phyloP scores from a whole-genome alignment of 2,113 vertebrate genomes.

The Heterocephalus glaber region DNA sequence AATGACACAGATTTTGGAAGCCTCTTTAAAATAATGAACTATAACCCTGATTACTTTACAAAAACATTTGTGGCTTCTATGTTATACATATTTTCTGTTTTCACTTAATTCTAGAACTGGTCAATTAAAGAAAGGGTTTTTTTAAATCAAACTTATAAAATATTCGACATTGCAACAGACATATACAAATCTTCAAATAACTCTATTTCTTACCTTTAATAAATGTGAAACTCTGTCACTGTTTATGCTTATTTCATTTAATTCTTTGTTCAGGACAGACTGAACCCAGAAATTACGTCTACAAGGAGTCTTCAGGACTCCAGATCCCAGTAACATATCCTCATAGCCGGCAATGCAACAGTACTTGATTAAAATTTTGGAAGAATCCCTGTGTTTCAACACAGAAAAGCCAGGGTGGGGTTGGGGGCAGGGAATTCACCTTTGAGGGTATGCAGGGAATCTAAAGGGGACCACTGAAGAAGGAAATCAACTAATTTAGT shows the following conservation, averaged over 20 bases:
- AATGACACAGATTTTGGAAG: background rate
- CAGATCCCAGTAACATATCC: background rate
- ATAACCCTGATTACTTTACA: background rate
- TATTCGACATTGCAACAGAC: background rate
- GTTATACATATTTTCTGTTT: background rate
- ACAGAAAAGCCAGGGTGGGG: background rate
- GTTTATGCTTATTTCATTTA: background rate
- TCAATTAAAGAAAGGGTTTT: background rate
- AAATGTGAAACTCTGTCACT: background rate
- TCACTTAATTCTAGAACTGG: constrained; percentile 17
- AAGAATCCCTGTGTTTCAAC: background rate
- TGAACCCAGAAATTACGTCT: background rate
- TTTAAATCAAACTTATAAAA: background rate
- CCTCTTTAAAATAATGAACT: background rate
- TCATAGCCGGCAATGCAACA: background rate
- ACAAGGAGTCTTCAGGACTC: background rate
- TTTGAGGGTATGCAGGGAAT: background rate
- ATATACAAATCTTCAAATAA: background rate
- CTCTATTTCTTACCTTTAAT: background rate
- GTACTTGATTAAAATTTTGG: background rate
- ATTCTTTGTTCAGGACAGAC: background rate
- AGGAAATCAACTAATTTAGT: background rate
- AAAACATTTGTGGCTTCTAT: background rate
- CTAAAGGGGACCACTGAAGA: background rate
- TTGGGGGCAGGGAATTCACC: background rate